These are phyloP conservation scores for Nyctalus aviator DNA, from an alignment of 2,797 vertebrate species.

Conservation along the genomic window DNA sequence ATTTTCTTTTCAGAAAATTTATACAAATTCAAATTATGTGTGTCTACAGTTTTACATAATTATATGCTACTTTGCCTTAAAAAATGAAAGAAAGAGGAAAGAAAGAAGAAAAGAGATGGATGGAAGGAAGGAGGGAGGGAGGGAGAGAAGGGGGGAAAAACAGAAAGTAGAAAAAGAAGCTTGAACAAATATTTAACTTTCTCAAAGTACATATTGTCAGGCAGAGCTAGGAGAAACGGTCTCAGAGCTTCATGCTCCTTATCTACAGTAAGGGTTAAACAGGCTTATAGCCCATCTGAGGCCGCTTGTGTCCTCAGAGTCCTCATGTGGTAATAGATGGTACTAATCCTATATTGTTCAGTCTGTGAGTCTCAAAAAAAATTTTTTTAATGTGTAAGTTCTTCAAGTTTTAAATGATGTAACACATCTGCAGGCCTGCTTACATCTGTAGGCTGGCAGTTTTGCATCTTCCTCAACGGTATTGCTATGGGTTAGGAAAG, in stretches of 20 bases:
- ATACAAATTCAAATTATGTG: not conserved
- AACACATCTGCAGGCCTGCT: not conserved
- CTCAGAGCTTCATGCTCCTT: not conserved
- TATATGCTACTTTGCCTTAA: not conserved
- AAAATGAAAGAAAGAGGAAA: not conserved
- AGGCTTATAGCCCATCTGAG: rapidly evolving
- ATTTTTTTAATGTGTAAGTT: not conserved
- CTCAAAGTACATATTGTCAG: not conserved
- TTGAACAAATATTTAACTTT: not conserved
- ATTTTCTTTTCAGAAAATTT: not conserved
- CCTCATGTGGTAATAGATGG: rapidly evolving
- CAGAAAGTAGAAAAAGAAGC: not conserved
- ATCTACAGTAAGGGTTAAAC: not conserved
- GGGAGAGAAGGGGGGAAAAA: rapidly evolving
- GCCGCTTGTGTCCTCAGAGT: not conserved
- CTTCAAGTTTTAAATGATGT: not conserved
- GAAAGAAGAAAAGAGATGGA: not conserved
- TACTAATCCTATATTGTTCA: not conserved
- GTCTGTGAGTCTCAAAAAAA: not conserved
- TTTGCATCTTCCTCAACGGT: not conserved
- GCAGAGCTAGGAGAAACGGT: not conserved
- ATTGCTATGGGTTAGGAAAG: not conserved
- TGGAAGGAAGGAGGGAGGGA: not conserved
- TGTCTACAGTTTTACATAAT: not conserved
- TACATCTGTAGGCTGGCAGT: not conserved